These are phyloP conservation scores for Brachionus sp. DNA, from an alignment of 1,140 invertebrate species.

Conservation along the genomic window DNA sequence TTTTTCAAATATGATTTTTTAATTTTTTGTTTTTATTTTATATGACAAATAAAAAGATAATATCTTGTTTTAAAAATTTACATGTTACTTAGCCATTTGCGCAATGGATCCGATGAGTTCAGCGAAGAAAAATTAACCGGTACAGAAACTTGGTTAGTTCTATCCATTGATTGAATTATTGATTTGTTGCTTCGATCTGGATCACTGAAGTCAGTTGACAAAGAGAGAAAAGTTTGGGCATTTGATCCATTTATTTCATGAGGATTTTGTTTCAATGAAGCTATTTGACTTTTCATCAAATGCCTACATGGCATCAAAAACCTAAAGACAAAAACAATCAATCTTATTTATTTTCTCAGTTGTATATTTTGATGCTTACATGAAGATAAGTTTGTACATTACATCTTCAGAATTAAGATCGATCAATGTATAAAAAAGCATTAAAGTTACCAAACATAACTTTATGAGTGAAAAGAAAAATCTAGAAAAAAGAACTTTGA, in stretches of 20 bases:
- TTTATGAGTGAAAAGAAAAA: constrained; percentile 59
- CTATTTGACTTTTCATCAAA: constrained; percentile 45
- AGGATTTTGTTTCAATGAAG: background rate
- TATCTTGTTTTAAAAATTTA: background rate
- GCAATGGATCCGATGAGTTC: background rate
- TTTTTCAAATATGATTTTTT: too few relatives aligned
- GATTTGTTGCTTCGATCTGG: constrained; percentile 2
- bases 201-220: constrained; percentile 19
- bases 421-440: constrained; percentile 82
- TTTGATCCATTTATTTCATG: constrained; percentile 33
- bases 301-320: constrained; percentile 36
- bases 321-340: too few relatives aligned
- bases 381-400: constrained; percentile 85
- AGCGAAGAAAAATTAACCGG: background rate
- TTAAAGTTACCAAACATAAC: constrained; percentile 82
- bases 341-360: background rate
- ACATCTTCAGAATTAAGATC: constrained; percentile 92
- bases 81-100: background rate
- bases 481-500: background rate
- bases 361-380: constrained; percentile 58
- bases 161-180: background rate
- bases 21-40: too few relatives aligned
- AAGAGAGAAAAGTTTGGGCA: constrained; percentile 29
- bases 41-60: too few relatives aligned
- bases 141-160: background rate